These are phyloP conservation scores for Aegithalos caudatus DNA, from an alignment of 2,113 vertebrate genomes.

Conservation along the genomic window DNA sequence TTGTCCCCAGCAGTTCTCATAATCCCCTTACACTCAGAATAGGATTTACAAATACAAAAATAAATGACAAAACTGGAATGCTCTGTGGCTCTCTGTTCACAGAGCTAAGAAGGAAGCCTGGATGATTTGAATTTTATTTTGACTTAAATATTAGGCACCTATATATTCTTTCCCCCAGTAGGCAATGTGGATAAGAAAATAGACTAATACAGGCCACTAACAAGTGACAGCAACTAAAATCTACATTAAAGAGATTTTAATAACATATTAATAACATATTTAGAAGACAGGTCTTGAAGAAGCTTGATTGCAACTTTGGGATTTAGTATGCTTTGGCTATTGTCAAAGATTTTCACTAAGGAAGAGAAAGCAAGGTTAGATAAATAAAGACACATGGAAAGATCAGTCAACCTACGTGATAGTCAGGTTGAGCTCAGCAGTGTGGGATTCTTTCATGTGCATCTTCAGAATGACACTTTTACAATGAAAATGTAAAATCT, in stretches of 20 bases:
- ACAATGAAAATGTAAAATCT: background rate
- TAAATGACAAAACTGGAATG: slow-evolving; percentile 32
- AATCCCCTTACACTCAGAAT: slow-evolving; percentile 19
- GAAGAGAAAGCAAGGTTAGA: background rate
- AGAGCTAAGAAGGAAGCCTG: background rate
- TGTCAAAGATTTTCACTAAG: background rate
- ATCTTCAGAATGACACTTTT: background rate
- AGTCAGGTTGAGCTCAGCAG: background rate
- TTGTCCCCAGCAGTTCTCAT: slow-evolving; percentile 30
- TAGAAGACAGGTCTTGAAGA: background rate
- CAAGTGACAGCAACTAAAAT: background rate
- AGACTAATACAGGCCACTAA: background rate
- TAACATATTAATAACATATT: background rate
- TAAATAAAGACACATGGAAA: background rate
- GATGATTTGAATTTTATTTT: slow-evolving; percentile 5
- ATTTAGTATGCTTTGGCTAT: background rate
- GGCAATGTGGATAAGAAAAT: background rate
- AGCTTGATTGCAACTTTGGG: background rate
- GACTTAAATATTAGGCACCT: background rate
- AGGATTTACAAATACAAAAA: slow-evolving; percentile 44
- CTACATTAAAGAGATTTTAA: background rate
- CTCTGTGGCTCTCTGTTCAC: background rate
- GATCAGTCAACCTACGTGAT: background rate
- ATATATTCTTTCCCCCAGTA: background rate
- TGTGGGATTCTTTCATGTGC: background rate